Percentiles rank a stretch among this genome's conserved stretches.
These are phyloP conservation scores for Periplaneta americana DNA, from an alignment of 1,140 invertebrate species.

Conservation along the genomic window DNA sequence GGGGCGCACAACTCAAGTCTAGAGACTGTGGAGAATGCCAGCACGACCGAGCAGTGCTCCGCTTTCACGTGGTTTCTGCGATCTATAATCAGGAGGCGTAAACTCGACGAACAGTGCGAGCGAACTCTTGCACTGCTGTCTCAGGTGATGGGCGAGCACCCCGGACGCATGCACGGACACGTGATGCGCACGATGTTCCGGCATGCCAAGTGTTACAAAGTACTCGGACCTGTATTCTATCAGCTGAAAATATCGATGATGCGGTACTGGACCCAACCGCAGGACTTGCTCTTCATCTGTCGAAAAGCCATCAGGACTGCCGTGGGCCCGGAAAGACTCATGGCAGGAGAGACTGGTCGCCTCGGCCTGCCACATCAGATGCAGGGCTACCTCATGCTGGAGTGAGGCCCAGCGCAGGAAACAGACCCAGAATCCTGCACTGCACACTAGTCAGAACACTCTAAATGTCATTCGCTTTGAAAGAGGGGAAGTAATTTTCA, in stretches of 20 bases:
- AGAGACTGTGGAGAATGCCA: constrained; percentile 11
- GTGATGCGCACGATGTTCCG: constrained; percentile 32
- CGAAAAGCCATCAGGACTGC: constrained; percentile 22
- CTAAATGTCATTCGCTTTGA: neutral
- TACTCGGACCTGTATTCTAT: constrained; percentile 31
- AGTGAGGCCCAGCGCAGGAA: neutral
- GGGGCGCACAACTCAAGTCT: constrained; percentile 17
- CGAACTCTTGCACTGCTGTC: constrained; percentile 23
- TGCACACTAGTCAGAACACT: neutral
- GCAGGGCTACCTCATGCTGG: constrained; percentile 23
- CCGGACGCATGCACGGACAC: constrained; percentile 28
- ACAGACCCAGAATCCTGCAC: neutral
- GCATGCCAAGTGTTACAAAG: constrained; percentile 28
- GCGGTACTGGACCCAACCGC: constrained; percentile 29
- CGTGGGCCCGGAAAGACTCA: constrained; percentile 13
- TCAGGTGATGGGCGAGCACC: constrained; percentile 29
- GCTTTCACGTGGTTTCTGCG: constrained; percentile 31
- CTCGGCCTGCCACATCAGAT: constrained; percentile 22
- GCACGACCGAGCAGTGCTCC: constrained; percentile 13
- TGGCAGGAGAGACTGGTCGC: constrained; percentile 7
- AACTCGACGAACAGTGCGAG: constrained; percentile 23
- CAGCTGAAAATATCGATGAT: constrained; percentile 29
- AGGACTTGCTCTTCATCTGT: constrained; percentile 26
- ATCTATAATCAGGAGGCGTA: constrained; percentile 24
- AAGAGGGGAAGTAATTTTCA: too few species aligned